phyloP scores from a whole-genome alignment of 64 coral and sea anemone species.

The Montipora cactus region DNA sequence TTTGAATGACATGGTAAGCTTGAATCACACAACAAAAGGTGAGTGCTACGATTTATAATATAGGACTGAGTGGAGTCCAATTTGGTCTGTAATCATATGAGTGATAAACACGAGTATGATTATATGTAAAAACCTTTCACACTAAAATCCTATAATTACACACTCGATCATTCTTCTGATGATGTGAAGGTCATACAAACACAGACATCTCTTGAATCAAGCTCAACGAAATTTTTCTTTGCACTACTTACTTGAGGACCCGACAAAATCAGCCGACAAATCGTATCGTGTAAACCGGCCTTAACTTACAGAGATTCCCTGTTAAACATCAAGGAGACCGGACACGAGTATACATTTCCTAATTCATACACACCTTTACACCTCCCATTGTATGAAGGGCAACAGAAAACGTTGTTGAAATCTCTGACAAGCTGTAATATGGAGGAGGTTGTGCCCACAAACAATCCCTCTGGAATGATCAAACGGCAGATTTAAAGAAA shows the following conservation, averaged over 20 bases:
- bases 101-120: no score
- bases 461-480: not conserved
- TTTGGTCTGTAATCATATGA: no score
- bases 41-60: no score
- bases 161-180: not conserved
- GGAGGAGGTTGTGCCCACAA: not conserved
- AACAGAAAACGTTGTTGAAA: not conserved
- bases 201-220: not conserved
- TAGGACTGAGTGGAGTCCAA: no score
- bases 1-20: not conserved
- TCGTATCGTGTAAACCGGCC: no score
- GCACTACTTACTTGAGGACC: no score
- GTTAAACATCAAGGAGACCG: no score
- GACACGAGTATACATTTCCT: no score
- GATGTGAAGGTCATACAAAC: not conserved
- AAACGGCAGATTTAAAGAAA: not conserved
- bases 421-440: not conserved
- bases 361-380: no score
- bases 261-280: no score
- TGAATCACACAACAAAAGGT: conserved; percentile 20
- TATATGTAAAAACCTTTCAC: not conserved
- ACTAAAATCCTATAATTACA: not conserved
- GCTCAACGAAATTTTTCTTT: not conserved
- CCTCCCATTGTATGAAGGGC: not conserved
- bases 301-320: no score